Percentiles rank a stretch among this genome's conserved stretches.
Evolutionary conservation across 2,797 vertebrate genomes (phyloP).

Genomic region (Epinephelus awoara): DNA sequence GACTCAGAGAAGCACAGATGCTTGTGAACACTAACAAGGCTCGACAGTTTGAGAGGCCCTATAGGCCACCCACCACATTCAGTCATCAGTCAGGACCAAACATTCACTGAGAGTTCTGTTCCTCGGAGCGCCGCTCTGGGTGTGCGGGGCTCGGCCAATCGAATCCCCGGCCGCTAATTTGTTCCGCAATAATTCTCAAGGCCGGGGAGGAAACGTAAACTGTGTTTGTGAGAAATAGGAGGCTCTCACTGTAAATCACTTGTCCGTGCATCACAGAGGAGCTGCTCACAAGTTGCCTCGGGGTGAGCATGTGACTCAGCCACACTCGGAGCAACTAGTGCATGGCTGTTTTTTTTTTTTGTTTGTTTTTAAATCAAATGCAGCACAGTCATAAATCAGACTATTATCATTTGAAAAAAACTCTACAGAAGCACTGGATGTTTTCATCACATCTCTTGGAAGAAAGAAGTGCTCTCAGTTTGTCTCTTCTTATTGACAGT

Average conservation of each 20-base stretch:
- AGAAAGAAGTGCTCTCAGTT: background rate
- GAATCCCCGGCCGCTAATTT: constrained; percentile 70
- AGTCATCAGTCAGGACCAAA: constrained; percentile 58
- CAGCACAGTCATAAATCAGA: constrained; percentile 4
- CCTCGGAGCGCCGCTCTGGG: constrained; percentile 35
- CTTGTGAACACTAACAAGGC: background rate
- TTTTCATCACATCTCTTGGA: constrained; percentile 18
- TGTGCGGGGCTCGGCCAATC: constrained; percentile 39
- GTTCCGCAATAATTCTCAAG: constrained; percentile 58
- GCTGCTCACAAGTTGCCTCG: constrained; percentile 18
- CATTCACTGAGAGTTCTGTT: constrained; percentile 54
- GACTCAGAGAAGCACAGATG: constrained; percentile 11
- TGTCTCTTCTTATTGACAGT: background rate
- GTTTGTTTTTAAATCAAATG: background rate
- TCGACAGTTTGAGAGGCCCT: constrained; percentile 14
- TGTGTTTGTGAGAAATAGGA: constrained; percentile 63
- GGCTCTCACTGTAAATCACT: constrained; percentile 62
- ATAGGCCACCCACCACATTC: constrained; percentile 57
- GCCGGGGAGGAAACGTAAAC: constrained; percentile 61
- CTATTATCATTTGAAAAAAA: constrained; percentile 5
- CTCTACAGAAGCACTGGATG: background rate
- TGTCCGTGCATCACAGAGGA: constrained; percentile 22
- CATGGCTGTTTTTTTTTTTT: background rate
- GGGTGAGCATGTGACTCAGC: constrained; percentile 32
- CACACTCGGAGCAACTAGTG: background rate